These are phyloP conservation scores for Himalopsyche anomala DNA, from an alignment of 2,888 invertebrate species.

Conservation along the genomic window DNA sequence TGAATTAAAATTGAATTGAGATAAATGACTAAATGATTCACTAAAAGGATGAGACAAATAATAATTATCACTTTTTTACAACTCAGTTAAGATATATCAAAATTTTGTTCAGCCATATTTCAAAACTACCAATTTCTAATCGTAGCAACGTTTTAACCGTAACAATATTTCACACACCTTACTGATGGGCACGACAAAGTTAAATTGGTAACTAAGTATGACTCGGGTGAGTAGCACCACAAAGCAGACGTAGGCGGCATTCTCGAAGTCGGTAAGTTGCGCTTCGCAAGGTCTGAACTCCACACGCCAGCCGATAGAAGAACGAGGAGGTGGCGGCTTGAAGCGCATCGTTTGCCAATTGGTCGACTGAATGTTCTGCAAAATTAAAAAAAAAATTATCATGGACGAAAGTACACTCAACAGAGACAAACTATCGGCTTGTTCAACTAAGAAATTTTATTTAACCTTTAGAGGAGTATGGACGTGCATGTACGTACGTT, in stretches of 20 bases:
- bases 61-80: no score
- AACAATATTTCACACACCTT: slow-evolving; percentile 78
- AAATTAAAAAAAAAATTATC: slow-evolving; percentile 63
- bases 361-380: slow-evolving; percentile 97
- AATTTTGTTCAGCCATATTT: no score
- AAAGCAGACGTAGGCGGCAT: slow-evolving; percentile 98
- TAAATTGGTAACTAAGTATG: slow-evolving; percentile 96
- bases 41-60: no score
- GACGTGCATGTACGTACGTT: no score
- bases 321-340: slow-evolving; percentile 97
- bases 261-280: slow-evolving; percentile 99
- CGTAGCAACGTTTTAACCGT: no score
- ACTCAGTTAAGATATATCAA: no score
- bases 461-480: no score
- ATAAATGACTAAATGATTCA: no score
- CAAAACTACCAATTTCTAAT: no score
- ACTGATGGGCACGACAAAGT: slow-evolving; percentile 98
- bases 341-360: slow-evolving; percentile 99
- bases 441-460: background rate
- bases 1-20: no score
- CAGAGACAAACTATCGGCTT: background rate
- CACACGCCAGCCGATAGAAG: slow-evolving; percentile 98
- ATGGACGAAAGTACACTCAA: background rate
- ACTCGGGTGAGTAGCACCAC: slow-evolving; percentile 97
- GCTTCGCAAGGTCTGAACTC: slow-evolving; percentile 99